A percentile compares a stretch with the other conserved stretches of the same genome.
Evolutionary conservation across 2,113 vertebrate genomes (phyloP).

Genomic region (Martes martes): DNA sequence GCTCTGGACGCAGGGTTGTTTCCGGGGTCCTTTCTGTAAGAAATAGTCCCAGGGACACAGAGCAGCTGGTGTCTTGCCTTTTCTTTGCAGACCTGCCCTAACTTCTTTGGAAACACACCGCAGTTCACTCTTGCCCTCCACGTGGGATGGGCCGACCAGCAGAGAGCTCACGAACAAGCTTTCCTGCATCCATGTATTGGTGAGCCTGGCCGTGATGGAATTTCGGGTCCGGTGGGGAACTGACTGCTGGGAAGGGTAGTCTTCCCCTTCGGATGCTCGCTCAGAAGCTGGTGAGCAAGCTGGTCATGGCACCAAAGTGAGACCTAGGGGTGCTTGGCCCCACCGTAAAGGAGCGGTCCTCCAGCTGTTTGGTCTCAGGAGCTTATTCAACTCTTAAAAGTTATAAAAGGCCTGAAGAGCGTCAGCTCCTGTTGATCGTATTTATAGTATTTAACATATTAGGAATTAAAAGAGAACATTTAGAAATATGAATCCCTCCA

Average conservation of each 20-base stretch:
- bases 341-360: background rate
- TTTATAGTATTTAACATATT: background rate
- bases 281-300: background rate
- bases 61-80: background rate
- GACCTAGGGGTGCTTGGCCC: background rate
- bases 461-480: background rate
- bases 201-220: fast-evolving
- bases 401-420: background rate
- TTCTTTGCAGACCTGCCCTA: background rate
- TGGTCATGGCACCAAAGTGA: background rate
- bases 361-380: background rate
- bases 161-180: background rate
- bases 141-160: background rate
- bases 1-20: background rate
- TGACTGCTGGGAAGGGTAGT: fast-evolving
- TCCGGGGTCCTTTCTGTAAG: background rate
- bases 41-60: background rate
- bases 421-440: background rate
- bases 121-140: no score
- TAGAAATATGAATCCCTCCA: background rate
- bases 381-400: background rate
- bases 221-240: fast-evolving
- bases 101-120: background rate
- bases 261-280: fast-evolving
- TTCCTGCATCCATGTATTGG: background rate